Conservation (phyloP, 2,113 vertebrate genomes). For the Sus scrofa region DNA sequence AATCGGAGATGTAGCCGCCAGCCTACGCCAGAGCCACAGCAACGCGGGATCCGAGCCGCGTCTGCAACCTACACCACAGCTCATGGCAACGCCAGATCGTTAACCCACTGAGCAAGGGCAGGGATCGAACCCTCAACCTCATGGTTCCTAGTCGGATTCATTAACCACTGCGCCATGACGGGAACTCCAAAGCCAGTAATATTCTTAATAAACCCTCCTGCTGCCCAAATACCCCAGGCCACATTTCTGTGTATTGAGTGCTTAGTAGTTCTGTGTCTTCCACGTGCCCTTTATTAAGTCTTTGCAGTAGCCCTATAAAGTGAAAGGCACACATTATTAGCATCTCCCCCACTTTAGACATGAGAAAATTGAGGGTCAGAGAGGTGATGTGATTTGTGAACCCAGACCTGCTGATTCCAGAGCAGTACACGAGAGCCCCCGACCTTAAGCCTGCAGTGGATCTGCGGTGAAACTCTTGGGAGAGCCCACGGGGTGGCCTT, state of each 20-base stretch:
- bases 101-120: too few species aligned
- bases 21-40: too few species aligned
- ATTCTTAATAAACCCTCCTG: not conserved
- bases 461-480: not conserved
- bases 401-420: not conserved
- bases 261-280: too few species aligned
- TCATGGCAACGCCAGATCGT: too few species aligned
- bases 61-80: too few species aligned
- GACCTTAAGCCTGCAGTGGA: not conserved
- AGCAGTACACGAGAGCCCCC: not conserved
- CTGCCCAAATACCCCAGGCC: not conserved
- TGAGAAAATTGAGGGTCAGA: not conserved
- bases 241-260: fast-evolving
- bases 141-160: too few species aligned
- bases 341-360: not conserved
- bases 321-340: fast-evolving
- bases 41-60: too few species aligned
- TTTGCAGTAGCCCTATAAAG: not conserved
- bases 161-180: too few species aligned
- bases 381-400: not conserved
- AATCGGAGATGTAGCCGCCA: too few species aligned
- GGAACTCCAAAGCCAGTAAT: not conserved
- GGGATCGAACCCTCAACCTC: too few species aligned
- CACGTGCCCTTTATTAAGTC: not conserved
- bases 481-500: not conserved